Conservation (phyloP, 1,140 invertebrate genomes). For the Lasaia peninsularis region DNA sequence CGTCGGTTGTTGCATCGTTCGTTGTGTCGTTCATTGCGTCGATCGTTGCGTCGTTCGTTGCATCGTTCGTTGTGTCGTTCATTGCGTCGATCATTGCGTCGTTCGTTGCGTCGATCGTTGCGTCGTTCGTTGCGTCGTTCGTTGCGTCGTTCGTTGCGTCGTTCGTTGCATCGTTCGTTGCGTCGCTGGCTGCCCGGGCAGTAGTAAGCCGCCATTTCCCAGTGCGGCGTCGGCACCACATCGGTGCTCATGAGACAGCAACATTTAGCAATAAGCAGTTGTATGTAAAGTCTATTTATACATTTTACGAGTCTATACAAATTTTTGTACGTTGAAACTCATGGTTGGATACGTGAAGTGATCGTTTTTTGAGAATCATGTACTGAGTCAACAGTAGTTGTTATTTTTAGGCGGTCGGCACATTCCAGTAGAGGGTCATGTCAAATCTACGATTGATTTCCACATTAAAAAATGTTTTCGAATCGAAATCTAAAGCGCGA, state of each 20-base stretch:
- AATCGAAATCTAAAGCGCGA: conserved; percentile 62
- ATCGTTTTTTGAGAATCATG: conserved; percentile 77
- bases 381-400: conserved; percentile 70
- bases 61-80: too few relatives aligned
- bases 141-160: too few relatives aligned
- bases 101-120: too few relatives aligned
- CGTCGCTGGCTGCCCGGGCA: background rate
- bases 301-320: conserved; percentile 77
- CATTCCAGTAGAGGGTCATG: conserved; percentile 73
- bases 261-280: conserved; percentile 75
- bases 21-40: too few relatives aligned
- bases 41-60: too few relatives aligned
- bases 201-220: background rate
- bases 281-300: conserved; percentile 77
- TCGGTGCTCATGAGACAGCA: conserved; percentile 39
- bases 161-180: too few relatives aligned
- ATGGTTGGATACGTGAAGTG: conserved; percentile 66
- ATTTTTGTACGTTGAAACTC: conserved; percentile 74
- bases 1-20: too few relatives aligned
- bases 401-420: conserved; percentile 74
- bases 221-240: conserved; percentile 26
- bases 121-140: too few relatives aligned
- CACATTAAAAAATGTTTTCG: conserved; percentile 70
- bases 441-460: conserved; percentile 75
- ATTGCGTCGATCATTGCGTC: too few relatives aligned